Percentiles rank a stretch among this genome's conserved stretches.
Evolutionary conservation across 2,888 invertebrate genomes (phyloP).

Genomic region (Aphidius colemani): DNA sequence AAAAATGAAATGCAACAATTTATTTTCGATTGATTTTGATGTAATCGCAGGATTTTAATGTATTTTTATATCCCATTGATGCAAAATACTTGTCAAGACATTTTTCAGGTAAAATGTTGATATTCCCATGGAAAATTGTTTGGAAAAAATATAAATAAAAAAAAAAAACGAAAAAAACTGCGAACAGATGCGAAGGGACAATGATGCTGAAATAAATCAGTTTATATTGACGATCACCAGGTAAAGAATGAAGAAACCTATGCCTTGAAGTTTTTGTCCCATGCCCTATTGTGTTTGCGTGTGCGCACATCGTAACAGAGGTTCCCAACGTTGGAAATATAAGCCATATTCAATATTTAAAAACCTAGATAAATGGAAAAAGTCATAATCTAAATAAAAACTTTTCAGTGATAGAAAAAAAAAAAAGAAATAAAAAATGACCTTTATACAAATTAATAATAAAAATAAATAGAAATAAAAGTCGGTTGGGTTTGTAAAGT

Average conservation of each 20-base stretch:
- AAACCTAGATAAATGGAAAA: conserved; percentile 3
- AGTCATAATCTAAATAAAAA: conserved; percentile 10
- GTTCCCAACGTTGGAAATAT: conserved; percentile 46
- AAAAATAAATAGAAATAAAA: conserved; percentile 8
- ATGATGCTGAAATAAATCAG: conserved; percentile 59
- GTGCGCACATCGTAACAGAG: conserved; percentile 43
- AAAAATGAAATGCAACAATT: too few relatives aligned
- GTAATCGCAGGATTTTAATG: conserved; percentile 4
- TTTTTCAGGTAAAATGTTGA: background rate
- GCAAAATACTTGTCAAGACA: conserved; percentile 19
- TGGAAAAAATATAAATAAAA: background rate
- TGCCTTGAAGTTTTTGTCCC: conserved; percentile 46
- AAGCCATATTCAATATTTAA: background rate
- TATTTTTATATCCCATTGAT: conserved; percentile 11
- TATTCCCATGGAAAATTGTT: conserved; percentile 20
- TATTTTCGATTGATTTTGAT: background rate
- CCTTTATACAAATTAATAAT: conserved; percentile 1
- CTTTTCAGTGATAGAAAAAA: conserved; percentile 11
- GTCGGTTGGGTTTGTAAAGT: background rate
- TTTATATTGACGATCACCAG: conserved; percentile 43
- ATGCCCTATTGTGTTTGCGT: conserved; percentile 49
- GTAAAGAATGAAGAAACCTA: conserved; percentile 31
- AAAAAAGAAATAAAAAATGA: background rate
- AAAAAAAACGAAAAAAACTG: conserved; percentile 36
- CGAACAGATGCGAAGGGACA: conserved; percentile 54